Percentiles rank a stretch among this genome's conserved stretches.
Evolutionary conservation across 1,140 invertebrate genomes (phyloP).

Genomic region (Dendrolimus kikuchii): DNA sequence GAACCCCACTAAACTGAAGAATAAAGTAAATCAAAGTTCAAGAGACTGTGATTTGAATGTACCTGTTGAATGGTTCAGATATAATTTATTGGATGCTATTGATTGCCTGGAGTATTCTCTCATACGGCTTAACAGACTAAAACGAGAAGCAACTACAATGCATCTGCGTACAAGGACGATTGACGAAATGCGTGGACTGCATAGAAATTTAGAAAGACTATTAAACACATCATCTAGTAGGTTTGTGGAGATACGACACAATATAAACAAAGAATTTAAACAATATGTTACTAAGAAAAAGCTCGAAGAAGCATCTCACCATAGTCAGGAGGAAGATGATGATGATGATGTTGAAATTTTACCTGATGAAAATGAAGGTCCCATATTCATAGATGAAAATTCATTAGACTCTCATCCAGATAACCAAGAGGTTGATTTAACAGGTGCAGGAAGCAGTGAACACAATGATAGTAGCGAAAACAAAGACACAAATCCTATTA

Average conservation of each 20-base stretch:
- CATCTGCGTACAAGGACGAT: conserved; percentile 47
- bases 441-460: conserved; percentile 43
- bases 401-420: conserved; percentile 52
- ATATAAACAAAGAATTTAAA: conserved; percentile 59
- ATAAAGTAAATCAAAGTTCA: conserved; percentile 23
- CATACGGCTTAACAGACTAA: conserved; percentile 49
- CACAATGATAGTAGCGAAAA: conserved; percentile 52
- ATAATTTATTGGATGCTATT: conserved; percentile 61
- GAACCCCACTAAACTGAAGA: conserved; percentile 17
- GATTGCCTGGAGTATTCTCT: conserved; percentile 63
- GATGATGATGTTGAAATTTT: conserved; percentile 64
- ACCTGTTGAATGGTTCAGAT: conserved; percentile 66
- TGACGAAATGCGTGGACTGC: conserved; percentile 54
- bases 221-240: conserved; percentile 49
- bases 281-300: conserved; percentile 51
- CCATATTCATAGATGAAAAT: conserved; percentile 71
- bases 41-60: conserved; percentile 42
- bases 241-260: conserved; percentile 59
- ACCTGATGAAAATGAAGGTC: conserved; percentile 54
- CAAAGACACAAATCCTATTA: conserved; percentile 17
- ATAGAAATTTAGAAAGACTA: conserved; percentile 50
- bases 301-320: conserved; percentile 6
- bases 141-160: conserved; percentile 47
- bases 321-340: conserved; percentile 37
- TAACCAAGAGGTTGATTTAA: conserved; percentile 51